Evolutionary conservation across 2,888 invertebrate genomes (phyloP).

Genomic region (Polymixis flavicincta): DNA sequence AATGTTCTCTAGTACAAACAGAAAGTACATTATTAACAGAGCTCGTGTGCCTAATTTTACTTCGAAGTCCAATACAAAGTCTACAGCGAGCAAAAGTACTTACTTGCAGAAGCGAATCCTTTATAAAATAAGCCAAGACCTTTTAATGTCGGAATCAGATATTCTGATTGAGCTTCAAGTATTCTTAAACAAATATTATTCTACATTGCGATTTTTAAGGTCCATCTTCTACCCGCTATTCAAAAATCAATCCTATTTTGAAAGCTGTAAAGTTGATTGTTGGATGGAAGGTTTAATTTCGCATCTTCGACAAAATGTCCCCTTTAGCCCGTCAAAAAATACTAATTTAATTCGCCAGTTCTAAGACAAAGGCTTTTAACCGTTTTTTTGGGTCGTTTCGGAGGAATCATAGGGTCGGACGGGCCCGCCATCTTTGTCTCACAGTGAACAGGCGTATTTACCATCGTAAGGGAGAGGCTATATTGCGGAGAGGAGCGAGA

Average conservation of each 20-base stretch:
- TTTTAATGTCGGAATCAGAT: constrained; percentile 60
- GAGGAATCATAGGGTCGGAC: constrained; percentile 33
- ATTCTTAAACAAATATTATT: constrained; percentile 66
- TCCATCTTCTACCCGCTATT: neutral
- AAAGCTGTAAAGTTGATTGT: constrained; percentile 13
- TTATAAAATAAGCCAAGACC: constrained; percentile 45
- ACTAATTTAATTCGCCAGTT: constrained; percentile 65
- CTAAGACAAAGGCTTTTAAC: constrained; percentile 62
- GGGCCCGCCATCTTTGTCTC: constrained; percentile 45
- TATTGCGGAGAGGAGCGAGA: neutral
- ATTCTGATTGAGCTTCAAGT: constrained; percentile 63
- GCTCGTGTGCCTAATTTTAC: neutral
- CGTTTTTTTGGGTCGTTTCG: constrained; percentile 54
- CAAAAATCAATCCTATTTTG: constrained; percentile 16
- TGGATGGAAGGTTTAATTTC: neutral
- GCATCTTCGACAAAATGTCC: constrained; percentile 31
- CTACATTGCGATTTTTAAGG: constrained; percentile 52
- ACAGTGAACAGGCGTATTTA: constrained; percentile 47
- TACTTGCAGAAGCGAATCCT: constrained; percentile 1
- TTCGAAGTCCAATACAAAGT: constrained; percentile 1
- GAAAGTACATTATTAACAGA: neutral
- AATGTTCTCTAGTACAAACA: neutral
- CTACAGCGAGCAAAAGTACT: neutral
- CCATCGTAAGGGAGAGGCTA: constrained; percentile 7
- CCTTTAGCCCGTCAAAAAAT: constrained; percentile 62